A percentile compares a stretch with the other conserved stretches of the same genome.
phyloP scores from a whole-genome alignment of 2,113 vertebrate genomes.

The Lasiurus borealis region DNA sequence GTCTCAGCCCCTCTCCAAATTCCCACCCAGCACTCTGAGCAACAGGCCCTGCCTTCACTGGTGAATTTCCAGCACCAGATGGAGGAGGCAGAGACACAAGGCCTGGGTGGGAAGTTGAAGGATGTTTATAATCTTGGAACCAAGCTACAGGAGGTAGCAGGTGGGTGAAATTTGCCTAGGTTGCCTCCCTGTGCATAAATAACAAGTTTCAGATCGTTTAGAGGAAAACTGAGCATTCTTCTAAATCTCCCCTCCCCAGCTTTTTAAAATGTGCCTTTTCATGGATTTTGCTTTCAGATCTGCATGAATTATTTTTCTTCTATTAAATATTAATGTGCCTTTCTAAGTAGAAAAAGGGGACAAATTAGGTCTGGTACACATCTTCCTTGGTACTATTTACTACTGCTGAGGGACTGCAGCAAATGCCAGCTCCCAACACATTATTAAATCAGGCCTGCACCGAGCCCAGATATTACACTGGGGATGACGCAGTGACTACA shows the following conservation, averaged over 20 bases:
- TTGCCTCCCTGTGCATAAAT: constrained; percentile 49
- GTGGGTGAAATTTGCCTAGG: constrained; percentile 59
- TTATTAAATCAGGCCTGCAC: constrained; percentile 73
- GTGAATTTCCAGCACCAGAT: not conserved
- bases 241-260: constrained; percentile 14
- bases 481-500: not conserved
- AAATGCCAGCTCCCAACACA: constrained; percentile 72
- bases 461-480: constrained; percentile 66
- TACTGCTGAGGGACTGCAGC: constrained; percentile 37
- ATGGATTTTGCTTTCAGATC: constrained; percentile 80
- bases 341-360: constrained; percentile 72
- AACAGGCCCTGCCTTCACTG: not conserved
- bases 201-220: constrained; percentile 33
- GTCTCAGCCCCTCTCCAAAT: not conserved
- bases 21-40: not conserved
- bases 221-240: constrained; percentile 50
- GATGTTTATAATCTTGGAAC: constrained; percentile 62
- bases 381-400: constrained; percentile 67
- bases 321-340: constrained; percentile 83
- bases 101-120: constrained; percentile 8
- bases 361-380: constrained; percentile 72
- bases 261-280: constrained; percentile 69
- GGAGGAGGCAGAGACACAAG: not conserved
- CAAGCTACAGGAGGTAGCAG: constrained; percentile 59
- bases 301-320: constrained; percentile 82